Evolutionary conservation across 2,797 vertebrate species (phyloP), one percentile per base, ranked within the genome.

Genomic region (Bufotes viridis): DNA sequence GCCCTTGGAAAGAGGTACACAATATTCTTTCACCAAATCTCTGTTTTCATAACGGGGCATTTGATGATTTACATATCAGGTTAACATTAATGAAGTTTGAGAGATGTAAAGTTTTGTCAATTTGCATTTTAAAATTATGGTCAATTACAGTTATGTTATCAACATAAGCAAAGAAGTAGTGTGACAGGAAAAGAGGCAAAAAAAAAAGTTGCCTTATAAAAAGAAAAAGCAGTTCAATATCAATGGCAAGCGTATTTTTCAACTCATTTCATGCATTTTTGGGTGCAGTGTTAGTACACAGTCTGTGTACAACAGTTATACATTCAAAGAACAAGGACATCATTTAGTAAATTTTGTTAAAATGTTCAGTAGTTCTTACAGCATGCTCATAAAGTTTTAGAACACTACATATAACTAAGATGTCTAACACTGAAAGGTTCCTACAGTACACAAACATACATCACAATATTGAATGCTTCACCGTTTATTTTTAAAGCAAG

Each of bases 211-310:
- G 78, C 18, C 20, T 84, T 55, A 60, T 15, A 29, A 83, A 87
- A 92, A 51, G 90, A 92, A 92, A 94, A 93, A 91, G 95, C 95
- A 97, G 97, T 95, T 95, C 91, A 93, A 72, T 91, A 93, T 98
- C 97, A 97, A 98, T 97, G 97, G 96, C 97, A 97, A 98, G 97
- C 96, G 96, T 97, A 96, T 82, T 91, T 94, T 94, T 94, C 92
- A 58, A 92, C 90, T 95, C 87, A 82, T 78, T 90, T 90, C 96
- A 97, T 96, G 97, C 97, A 94, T 87, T 90, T 91, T 92, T 83
- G 86, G 93, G 91, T 87, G 94, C 92, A 90, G 81, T 87, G 93
- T 95, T 93, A 96, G 93, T 20, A 90, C 93, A 93, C 88, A 90
- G 88, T 57, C 60, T 87, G 89, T 90, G 91, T 74, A 91, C 92